Evolutionary conservation across 2,888 invertebrate genomes (phyloP).

Genomic region (Oligia strigilis): DNA sequence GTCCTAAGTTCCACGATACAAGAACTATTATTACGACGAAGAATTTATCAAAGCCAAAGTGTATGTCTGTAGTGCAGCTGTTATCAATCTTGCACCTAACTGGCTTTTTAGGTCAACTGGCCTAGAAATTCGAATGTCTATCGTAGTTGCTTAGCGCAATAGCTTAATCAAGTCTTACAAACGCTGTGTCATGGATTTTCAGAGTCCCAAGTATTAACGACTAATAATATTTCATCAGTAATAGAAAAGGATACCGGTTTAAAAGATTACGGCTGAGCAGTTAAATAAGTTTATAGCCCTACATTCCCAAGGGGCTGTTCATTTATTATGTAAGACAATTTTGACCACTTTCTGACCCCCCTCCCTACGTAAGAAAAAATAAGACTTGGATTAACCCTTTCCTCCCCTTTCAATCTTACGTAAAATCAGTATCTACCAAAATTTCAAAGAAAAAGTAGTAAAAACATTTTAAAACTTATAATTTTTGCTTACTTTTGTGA

Average conservation of each 20-base stretch:
- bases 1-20: background rate
- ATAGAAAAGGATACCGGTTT: constrained; percentile 25
- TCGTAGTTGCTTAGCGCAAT: background rate
- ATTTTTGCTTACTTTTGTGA: too few relatives aligned
- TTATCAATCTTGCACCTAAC: constrained; percentile 19
- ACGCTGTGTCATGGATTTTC: background rate
- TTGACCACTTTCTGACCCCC: too few relatives aligned
- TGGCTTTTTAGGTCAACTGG: constrained; percentile 24
- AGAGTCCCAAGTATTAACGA: background rate
- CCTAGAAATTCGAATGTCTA: constrained; percentile 23
- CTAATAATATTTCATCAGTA: background rate
- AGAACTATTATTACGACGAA: background rate
- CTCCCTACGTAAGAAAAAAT: too few relatives aligned
- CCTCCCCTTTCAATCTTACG: too few relatives aligned
- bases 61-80: background rate
- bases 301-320: background rate
- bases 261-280: constrained; percentile 9
- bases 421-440: too few relatives aligned
- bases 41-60: constrained; percentile 1
- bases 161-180: background rate
- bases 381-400: too few relatives aligned
- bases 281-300: constrained; percentile 42
- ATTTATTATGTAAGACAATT: too few relatives aligned
- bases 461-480: too few relatives aligned
- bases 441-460: too few relatives aligned